Evolutionary conservation across 2,113 vertebrate genomes (phyloP).

Genomic region (Willisornis vidua): DNA sequence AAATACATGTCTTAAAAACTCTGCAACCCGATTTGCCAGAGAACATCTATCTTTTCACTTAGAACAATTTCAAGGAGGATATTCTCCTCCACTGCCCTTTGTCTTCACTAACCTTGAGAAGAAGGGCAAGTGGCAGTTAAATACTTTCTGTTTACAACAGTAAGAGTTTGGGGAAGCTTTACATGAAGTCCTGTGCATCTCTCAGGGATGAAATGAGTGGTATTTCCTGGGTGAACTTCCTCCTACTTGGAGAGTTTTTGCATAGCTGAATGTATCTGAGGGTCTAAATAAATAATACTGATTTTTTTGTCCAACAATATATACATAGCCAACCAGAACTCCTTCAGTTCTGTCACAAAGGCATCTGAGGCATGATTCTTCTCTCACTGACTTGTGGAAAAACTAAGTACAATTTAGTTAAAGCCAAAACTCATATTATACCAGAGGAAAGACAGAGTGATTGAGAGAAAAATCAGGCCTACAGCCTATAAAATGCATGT

Average conservation of each 20-base stretch:
- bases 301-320: not conserved
- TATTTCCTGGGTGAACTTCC: not conserved
- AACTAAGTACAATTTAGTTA: not conserved
- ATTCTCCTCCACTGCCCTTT: not conserved
- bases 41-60: not conserved
- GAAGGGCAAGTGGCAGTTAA: not conserved
- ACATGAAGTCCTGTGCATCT: not conserved
- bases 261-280: not conserved
- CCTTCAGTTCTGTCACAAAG: not conserved
- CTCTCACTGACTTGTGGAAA: not conserved
- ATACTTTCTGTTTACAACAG: not conserved
- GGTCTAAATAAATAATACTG: not conserved
- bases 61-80: not conserved
- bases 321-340: not conserved
- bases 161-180: not conserved
- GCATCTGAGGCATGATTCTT: not conserved
- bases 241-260: not conserved
- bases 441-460: not conserved
- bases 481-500: not conserved
- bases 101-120: not conserved
- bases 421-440: not conserved
- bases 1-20: not conserved
- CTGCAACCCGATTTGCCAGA: not conserved
- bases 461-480: not conserved
- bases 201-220: fast-evolving